phyloP scores from a whole-genome alignment of 30 jellyfish, hydroid and myxozoan species.

The Catostylus mosaicus region DNA sequence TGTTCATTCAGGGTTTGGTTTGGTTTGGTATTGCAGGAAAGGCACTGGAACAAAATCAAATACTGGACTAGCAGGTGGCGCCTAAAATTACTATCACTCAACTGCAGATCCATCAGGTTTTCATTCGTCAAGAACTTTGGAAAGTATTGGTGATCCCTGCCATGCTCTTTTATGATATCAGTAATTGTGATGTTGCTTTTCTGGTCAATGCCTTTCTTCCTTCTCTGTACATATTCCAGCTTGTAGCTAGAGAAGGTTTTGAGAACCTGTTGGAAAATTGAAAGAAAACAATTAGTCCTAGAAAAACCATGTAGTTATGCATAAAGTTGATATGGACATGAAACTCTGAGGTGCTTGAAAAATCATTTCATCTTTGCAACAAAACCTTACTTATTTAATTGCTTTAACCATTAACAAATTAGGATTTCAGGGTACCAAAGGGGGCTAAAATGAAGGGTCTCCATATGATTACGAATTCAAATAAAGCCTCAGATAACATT shows the following conservation, averaged over 20 bases:
- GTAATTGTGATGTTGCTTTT: slow-evolving; percentile 54
- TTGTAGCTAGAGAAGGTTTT: slow-evolving; percentile 84
- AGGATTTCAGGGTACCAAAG: too few species aligned
- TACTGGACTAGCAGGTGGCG: slow-evolving; percentile 82
- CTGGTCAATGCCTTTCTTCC: slow-evolving; percentile 50
- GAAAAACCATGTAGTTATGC: too few species aligned
- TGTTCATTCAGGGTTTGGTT: slow-evolving; percentile 76
- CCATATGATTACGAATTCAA: too few species aligned
- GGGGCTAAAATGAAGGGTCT: too few species aligned
- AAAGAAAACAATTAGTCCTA: not conserved
- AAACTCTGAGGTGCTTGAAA: too few species aligned
- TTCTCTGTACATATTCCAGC: slow-evolving; percentile 74
- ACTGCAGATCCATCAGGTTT: slow-evolving; percentile 87
- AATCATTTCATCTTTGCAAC: too few species aligned
- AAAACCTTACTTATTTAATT: too few species aligned
- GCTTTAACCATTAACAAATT: too few species aligned
- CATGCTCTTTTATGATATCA: slow-evolving; percentile 59
- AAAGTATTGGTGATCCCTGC: slow-evolving; percentile 59
- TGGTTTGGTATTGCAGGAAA: slow-evolving; percentile 71
- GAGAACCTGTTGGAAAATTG: slow-evolving; percentile 64
- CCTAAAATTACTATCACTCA: slow-evolving; percentile 87
- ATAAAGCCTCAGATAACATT: too few species aligned
- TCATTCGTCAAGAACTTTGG: slow-evolving; percentile 94
- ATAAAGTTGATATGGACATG: too few species aligned
- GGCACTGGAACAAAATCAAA: slow-evolving; percentile 77